Conservation (phyloP, 2,797 vertebrate genomes). For the Muscicapa striata region DNA sequence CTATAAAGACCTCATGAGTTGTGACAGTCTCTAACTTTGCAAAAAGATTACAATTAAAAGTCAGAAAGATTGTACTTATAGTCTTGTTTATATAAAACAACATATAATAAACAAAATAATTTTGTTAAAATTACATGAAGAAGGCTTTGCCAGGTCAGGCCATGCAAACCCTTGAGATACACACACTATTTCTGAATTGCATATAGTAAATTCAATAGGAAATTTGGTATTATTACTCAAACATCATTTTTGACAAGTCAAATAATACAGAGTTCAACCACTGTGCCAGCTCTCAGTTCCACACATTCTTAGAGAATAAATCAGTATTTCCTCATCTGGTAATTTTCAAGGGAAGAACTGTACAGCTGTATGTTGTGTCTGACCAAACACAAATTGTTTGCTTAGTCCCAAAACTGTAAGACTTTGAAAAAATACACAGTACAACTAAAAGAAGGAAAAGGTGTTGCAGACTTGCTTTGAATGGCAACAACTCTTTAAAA, state of each 20-base stretch:
- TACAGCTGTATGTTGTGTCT: neutral
- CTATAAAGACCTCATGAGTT: neutral
- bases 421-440: neutral
- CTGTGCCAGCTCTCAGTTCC: neutral
- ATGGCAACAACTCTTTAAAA: neutral
- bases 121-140: neutral
- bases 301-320: neutral
- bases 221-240: neutral
- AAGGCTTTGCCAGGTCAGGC: neutral
- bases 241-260: neutral
- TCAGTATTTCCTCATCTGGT: neutral
- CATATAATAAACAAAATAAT: neutral
- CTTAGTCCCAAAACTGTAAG: neutral
- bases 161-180: neutral
- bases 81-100: no score
- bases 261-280: neutral
- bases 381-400: neutral
- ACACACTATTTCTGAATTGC: neutral
- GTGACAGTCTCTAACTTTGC: neutral
- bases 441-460: neutral
- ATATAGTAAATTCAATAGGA: neutral
- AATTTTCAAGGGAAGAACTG: neutral
- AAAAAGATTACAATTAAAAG: neutral
- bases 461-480: neutral
- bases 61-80: neutral